Evolutionary conservation across 1,140 invertebrate genomes (phyloP).

Genomic region (Copidosoma floridanum): DNA sequence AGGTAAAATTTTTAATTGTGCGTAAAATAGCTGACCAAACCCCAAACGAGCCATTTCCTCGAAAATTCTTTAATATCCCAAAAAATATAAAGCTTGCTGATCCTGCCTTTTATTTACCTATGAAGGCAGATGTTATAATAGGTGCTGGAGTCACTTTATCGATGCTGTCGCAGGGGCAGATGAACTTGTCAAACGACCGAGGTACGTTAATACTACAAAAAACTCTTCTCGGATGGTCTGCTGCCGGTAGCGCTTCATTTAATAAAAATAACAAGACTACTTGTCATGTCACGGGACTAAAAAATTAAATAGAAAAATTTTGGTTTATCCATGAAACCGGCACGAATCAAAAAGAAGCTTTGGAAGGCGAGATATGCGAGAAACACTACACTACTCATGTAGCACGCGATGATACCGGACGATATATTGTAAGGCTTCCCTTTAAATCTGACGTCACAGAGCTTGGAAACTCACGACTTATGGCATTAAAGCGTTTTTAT

Average conservation of each 20-base stretch:
- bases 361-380: neutral
- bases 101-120: neutral
- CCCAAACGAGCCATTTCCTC: neutral
- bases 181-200: no score
- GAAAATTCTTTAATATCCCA: neutral
- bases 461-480: conserved; percentile 29
- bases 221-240: no score
- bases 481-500: conserved; percentile 15
- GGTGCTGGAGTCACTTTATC: neutral
- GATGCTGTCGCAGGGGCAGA: neutral
- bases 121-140: neutral
- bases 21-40: neutral
- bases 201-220: no score
- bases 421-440: conserved; percentile 38
- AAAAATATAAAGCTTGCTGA: neutral
- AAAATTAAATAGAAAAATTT: no score
- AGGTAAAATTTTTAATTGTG: neutral
- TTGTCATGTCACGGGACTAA: no score
- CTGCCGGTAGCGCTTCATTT: no score
- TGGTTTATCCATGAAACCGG: neutral
- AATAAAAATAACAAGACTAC: no score
- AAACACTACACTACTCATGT: neutral
- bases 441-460: conserved; percentile 28
- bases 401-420: conserved; percentile 30
- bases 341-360: neutral